Percentiles rank a stretch among this genome's conserved stretches.
These are phyloP conservation scores for Zaprionus lachaisei DNA, from an alignment of 1,140 invertebrate species.

Conservation along the genomic window DNA sequence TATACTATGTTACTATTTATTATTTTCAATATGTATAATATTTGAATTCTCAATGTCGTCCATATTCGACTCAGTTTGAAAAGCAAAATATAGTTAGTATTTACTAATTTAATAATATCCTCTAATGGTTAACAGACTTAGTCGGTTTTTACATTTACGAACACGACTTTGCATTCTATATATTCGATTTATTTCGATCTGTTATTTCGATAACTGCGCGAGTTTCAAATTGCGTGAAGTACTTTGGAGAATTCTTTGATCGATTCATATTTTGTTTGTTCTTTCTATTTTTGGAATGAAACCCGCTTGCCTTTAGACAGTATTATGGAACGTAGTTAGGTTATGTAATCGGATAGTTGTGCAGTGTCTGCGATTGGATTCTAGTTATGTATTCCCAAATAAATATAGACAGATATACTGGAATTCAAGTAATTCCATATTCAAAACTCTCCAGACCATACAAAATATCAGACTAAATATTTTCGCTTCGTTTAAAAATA, in stretches of 20 bases:
- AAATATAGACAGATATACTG: conserved; percentile 11
- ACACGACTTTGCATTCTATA: conserved; percentile 25
- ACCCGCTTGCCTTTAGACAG: conserved; percentile 53
- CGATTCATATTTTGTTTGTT: not conserved
- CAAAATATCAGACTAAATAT: conserved; percentile 54
- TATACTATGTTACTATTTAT: not conserved
- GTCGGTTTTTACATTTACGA: conserved; percentile 43
- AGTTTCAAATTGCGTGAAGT: conserved; percentile 13
- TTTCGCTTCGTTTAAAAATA: conserved; percentile 38
- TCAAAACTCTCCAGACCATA: conserved; percentile 13
- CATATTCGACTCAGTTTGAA: conserved; percentile 28
- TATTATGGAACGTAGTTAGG: conserved; percentile 29
- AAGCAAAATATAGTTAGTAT: conserved; percentile 58
- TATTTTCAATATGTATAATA: conserved; percentile 17
- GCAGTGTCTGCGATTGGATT: conserved; percentile 7
- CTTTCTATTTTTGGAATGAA: conserved; percentile 44
- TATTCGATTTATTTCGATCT: conserved; percentile 16
- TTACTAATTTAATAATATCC: conserved; percentile 64
- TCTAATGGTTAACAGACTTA: conserved; percentile 77
- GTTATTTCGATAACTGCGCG: conserved; percentile 37
- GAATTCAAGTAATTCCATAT: conserved; percentile 3
- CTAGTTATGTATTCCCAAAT: conserved; percentile 25
- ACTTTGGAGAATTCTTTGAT: conserved; percentile 26
- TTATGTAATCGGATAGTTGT: not conserved
- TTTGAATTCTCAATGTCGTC: conserved; percentile 37